Percentiles rank a stretch among this genome's conserved stretches.
Evolutionary conservation across 2,888 invertebrate genomes (phyloP).

Genomic region (Cyclophora punctaria): DNA sequence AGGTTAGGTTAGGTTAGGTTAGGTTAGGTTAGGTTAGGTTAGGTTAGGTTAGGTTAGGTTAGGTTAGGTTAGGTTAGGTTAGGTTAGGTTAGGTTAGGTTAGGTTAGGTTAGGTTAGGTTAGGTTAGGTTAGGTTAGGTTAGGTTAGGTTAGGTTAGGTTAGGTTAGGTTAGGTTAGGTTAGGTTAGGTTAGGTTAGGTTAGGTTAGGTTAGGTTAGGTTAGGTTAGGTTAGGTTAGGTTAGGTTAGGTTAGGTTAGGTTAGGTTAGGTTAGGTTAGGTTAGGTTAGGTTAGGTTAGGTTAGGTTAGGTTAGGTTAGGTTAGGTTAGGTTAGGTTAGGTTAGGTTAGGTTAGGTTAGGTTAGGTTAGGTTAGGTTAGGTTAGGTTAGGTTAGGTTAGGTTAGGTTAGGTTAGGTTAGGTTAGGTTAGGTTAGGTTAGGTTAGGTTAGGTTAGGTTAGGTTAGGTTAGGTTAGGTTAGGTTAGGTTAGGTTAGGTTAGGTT

Average conservation of each 20-base stretch:
- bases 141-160: no score
- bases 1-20: conserved; percentile 17
- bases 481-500: conserved; percentile 8
- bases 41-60: no score
- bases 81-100: no score
- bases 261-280: conserved; percentile 9
- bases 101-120: conserved; percentile 2
- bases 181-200: conserved; percentile 9
- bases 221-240: conserved; percentile 10
- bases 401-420: conserved; percentile 8
- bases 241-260: conserved; percentile 9
- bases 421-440: conserved; percentile 7
- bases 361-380: conserved; percentile 8
- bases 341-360: conserved; percentile 6
- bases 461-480: conserved; percentile 8
- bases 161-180: no score
- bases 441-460: conserved; percentile 7
- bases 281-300: conserved; percentile 11
- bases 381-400: conserved; percentile 8
- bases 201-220: conserved; percentile 9
- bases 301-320: conserved; percentile 10
- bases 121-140: no score
- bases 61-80: no score
- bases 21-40: conserved; percentile 19
- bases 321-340: conserved; percentile 7